These are phyloP conservation scores for Heteromormyrus szaboi DNA, from an alignment of 2,797 vertebrate genomes.

Conservation along the genomic window DNA sequence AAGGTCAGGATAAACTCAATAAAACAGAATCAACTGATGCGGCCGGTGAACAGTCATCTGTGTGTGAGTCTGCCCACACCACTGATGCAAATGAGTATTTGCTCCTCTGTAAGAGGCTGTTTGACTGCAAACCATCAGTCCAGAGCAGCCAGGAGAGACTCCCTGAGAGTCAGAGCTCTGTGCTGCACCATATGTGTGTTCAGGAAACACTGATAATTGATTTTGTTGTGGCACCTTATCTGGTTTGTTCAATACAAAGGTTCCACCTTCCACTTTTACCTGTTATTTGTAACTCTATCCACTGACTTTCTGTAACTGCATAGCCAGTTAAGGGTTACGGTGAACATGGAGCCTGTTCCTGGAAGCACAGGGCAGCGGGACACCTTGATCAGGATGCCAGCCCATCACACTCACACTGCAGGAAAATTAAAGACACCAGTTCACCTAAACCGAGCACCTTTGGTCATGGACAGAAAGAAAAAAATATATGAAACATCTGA, in stretches of 20 bases:
- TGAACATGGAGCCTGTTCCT: not conserved
- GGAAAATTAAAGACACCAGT: not conserved
- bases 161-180: not conserved
- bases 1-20: constrained; percentile 1
- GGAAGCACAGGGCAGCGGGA: not conserved
- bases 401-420: not conserved
- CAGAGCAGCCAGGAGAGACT: not conserved
- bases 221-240: not conserved
- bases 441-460: not conserved
- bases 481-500: not conserved
- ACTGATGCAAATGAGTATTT: constrained; percentile 53
- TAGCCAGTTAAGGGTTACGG: not conserved
- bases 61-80: constrained; percentile 19
- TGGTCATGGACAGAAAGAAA: not conserved
- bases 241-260: not conserved
- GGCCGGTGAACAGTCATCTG: not conserved
- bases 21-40: not conserved
- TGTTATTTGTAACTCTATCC: not conserved
- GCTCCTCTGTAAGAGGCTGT: constrained; percentile 53
- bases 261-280: not conserved
- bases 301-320: not conserved
- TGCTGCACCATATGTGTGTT: not conserved
- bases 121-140: constrained; percentile 25
- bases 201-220: not conserved
- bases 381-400: not conserved